A percentile compares a stretch with the other conserved stretches of the same genome.
Evolutionary conservation across 2,797 vertebrate genomes (phyloP).

Genomic region (Poeciliopsis infans): DNA sequence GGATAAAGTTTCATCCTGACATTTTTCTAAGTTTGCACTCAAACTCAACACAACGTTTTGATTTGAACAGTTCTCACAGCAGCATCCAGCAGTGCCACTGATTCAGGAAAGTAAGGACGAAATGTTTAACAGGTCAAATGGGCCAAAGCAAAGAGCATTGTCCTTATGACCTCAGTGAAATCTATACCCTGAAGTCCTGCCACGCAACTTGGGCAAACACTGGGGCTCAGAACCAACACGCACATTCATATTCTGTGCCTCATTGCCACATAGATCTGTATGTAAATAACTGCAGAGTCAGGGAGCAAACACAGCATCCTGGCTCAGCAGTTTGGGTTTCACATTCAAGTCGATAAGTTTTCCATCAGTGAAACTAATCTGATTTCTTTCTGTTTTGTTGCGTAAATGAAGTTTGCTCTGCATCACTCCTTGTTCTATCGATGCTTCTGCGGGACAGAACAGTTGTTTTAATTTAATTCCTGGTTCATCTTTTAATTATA

Average conservation of each 20-base stretch:
- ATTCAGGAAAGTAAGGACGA: slow-evolving; percentile 17
- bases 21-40: background rate
- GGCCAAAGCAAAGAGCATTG: slow-evolving; percentile 48
- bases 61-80: slow-evolving; percentile 17
- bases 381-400: slow-evolving; percentile 34
- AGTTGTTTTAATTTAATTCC: slow-evolving; percentile 12
- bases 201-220: slow-evolving; percentile 54
- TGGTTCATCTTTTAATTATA: slow-evolving; percentile 18
- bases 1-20: background rate
- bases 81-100: background rate
- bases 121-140: slow-evolving; percentile 23
- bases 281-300: slow-evolving; percentile 58
- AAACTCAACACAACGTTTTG: background rate
- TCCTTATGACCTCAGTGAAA: slow-evolving; percentile 61
- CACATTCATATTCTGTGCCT: slow-evolving; percentile 26
- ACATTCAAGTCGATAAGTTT: slow-evolving; percentile 41
- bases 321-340: slow-evolving; percentile 64
- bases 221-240: slow-evolving; percentile 20
- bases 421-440: slow-evolving; percentile 16
- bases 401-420: slow-evolving; percentile 51
- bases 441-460: slow-evolving; percentile 9
- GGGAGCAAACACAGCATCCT: slow-evolving; percentile 35
- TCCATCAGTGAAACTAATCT: slow-evolving; percentile 49
- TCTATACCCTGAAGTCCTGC: slow-evolving; percentile 38
- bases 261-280: slow-evolving; percentile 64